A percentile compares a stretch with the other conserved stretches of the same genome.
Evolutionary conservation across 2,888 invertebrate genomes (phyloP).

Genomic region (Rhogogaster chlorosoma): DNA sequence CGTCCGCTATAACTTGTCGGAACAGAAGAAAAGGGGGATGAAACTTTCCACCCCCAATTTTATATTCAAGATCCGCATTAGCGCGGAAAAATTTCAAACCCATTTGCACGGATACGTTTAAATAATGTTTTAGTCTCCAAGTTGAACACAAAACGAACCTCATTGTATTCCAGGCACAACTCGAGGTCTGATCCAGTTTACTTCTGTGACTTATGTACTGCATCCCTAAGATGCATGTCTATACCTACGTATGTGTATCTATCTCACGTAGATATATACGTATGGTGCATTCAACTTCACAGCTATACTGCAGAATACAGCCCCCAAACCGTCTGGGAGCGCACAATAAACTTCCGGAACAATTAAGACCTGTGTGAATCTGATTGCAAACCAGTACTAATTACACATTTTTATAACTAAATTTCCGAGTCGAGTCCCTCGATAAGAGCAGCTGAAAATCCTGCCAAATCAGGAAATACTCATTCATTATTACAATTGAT

Average conservation of each 20-base stretch:
- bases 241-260: not conserved
- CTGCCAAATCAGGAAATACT: not conserved
- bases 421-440: not conserved
- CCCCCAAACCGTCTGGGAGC: not conserved
- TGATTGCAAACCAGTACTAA: not conserved
- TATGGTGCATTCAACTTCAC: not conserved
- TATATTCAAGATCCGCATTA: not conserved
- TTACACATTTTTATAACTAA: not conserved
- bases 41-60: not conserved
- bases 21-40: not conserved
- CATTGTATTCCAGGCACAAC: constrained; percentile 17
- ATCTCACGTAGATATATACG: not conserved
- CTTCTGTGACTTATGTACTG: constrained; percentile 11
- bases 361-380: not conserved
- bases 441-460: not conserved
- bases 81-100: constrained; percentile 6
- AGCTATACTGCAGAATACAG: not conserved
- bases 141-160: not conserved
- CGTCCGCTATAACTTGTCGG: not conserved
- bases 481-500: not conserved
- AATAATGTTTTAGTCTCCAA: not conserved
- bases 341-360: not conserved
- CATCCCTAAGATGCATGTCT: not conserved
- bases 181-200: constrained; percentile 21
- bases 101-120: constrained; percentile 13